phyloP scores from a whole-genome alignment of 2,113 vertebrate genomes.

The Salvelinus alpinus region DNA sequence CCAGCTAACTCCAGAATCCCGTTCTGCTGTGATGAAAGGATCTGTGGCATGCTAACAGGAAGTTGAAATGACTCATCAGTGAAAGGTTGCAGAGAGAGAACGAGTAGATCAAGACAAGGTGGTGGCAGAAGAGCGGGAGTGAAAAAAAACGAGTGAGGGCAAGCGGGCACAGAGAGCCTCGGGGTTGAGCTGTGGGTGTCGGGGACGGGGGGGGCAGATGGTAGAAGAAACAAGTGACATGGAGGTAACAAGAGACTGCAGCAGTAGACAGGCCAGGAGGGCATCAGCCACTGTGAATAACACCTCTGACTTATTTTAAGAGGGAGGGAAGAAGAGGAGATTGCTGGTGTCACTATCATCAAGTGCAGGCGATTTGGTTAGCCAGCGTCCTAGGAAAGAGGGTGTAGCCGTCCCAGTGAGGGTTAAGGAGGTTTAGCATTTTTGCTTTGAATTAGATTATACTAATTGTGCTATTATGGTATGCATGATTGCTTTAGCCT shows the following conservation, averaged over 20 bases:
- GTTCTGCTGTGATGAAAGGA: constrained; percentile 26
- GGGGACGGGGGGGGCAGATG: not conserved
- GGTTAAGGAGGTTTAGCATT: no score
- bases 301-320: not conserved
- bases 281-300: no score
- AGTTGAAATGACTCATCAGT: constrained; percentile 11
- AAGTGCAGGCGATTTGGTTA: no score
- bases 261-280: not conserved
- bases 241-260: not conserved
- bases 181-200: not conserved
- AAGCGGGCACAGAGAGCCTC: not conserved
- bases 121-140: not conserved
- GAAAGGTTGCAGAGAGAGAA: constrained; percentile 7
- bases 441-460: no score
- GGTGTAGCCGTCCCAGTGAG: no score
- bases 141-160: not conserved
- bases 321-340: not conserved
- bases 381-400: no score
- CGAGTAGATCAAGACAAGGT: not conserved
- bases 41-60: constrained; percentile 6
- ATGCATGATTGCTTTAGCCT: no score
- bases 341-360: no score
- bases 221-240: not conserved
- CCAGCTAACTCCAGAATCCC: not conserved
- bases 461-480: no score